Percentiles rank a stretch among this genome's conserved stretches.
These are phyloP conservation scores for Actinemys pallida DNA, from an alignment of 2,113 vertebrate species.

Conservation along the genomic window DNA sequence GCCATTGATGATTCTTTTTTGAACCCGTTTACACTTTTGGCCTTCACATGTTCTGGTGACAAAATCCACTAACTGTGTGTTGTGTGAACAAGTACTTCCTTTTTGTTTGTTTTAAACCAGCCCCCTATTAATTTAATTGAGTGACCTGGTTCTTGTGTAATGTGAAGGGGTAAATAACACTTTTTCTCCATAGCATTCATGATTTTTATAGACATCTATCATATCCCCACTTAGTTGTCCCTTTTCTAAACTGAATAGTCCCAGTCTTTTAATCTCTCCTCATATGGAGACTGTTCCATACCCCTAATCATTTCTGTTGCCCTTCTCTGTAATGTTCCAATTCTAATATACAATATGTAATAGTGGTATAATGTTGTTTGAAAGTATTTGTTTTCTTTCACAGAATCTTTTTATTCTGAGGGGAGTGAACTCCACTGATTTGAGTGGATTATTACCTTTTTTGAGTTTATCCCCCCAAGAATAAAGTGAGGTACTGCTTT, in stretches of 20 bases:
- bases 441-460: constrained; percentile 62
- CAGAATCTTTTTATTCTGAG: constrained; percentile 5
- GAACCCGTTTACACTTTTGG: neutral
- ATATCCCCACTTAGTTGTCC: neutral
- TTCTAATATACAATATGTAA: neutral
- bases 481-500: constrained; percentile 16
- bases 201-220: neutral
- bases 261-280: neutral
- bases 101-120: neutral
- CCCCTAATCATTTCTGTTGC: neutral
- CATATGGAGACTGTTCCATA: neutral
- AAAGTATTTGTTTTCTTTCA: constrained; percentile 25
- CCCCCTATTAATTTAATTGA: neutral
- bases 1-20: neutral
- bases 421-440: neutral
- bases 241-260: neutral
- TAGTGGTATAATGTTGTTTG: constrained; percentile 1
- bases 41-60: neutral
- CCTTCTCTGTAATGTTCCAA: neutral
- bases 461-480: constrained; percentile 45
- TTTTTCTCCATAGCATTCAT: neutral
- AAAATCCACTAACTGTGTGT: neutral
- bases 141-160: neutral
- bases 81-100: neutral
- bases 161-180: neutral